Evolutionary conservation across 2,113 vertebrate species (phyloP), one percentile per base, ranked within the genome.

Genomic region (Toxostoma redivivum): DNA sequence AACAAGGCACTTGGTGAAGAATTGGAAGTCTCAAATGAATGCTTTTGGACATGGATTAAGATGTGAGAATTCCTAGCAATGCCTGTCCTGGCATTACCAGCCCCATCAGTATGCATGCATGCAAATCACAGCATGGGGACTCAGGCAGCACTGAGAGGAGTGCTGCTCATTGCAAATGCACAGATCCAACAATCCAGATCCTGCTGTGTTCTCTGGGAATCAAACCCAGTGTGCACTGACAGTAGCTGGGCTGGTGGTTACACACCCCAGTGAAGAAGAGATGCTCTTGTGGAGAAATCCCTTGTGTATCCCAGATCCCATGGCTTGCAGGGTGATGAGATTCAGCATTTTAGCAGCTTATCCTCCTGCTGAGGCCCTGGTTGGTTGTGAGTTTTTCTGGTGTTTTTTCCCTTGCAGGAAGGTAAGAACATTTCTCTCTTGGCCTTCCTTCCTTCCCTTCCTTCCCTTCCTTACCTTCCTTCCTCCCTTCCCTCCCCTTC

Each of bases 1-100:
- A 54, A 11, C 0, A 4, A 58, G 42, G 2, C 21, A 1, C 27
- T 67, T 0, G 6, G 28, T 53, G 15, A 48, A 11, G 31, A 64
- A 15, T 0, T 47, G 56, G 11, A 37, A 54, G 42, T 42, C 14
- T 56, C 27, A 23, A 30, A 38, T 24, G 0, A 35, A 30, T 27
- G 17, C 6, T 21, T 85, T 62, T 31, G 53, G 62, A 6, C 1
- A 0, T 30, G 17, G 60, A 12, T 54, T 2, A 23, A 45, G 53
- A 7, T 65, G 40, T 30, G 71, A 60, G 40, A 50, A 22, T 44
- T 47, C 24, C 27, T 12, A 35, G 30, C 35, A 15, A 0, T 19
- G 38, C 53, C 44, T 58, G 60, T 33, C 21, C 40, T 70, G 80
- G 51, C 35, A 1, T 11, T 51, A 5, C 8, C 37, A 28, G 48